Conservation (phyloP, 2,113 vertebrate species). For the Tonatia bakeri region DNA sequence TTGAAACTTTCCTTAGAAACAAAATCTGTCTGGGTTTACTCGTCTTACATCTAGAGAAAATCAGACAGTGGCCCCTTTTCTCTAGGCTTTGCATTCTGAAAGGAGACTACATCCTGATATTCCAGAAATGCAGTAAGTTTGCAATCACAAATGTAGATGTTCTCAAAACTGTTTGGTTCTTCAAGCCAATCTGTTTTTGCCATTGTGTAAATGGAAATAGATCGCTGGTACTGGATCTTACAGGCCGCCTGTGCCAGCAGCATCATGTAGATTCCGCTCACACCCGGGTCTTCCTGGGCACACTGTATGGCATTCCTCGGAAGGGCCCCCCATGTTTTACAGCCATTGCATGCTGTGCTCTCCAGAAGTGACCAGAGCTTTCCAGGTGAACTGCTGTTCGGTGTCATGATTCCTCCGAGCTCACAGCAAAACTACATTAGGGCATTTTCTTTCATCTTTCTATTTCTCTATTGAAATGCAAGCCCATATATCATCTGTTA, state of each 20-base stretch:
- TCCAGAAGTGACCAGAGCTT: constrained; percentile 53
- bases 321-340: constrained; percentile 58
- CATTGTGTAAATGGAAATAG: constrained; percentile 51
- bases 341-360: constrained; percentile 30
- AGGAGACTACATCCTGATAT: background rate
- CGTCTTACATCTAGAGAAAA: background rate
- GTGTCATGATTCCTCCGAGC: constrained; percentile 47
- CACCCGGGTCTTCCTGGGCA: constrained; percentile 4
- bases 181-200: constrained; percentile 16
- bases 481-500: constrained; percentile 21
- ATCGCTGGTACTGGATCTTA: background rate
- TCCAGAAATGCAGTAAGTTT: background rate
- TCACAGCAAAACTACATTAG: constrained; percentile 58
- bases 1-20: background rate
- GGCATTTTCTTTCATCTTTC: background rate
- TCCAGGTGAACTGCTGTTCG: constrained; percentile 41
- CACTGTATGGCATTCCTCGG: constrained; percentile 47
- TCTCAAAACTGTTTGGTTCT: constrained; percentile 28
- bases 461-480: background rate
- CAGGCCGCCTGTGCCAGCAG: background rate
- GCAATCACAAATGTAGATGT: background rate
- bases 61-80: background rate
- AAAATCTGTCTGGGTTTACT: background rate
- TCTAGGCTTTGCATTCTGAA: background rate
- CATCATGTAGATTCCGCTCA: background rate